Evolutionary conservation across 2,888 invertebrate species (phyloP).

Genomic region (Carterocephalus palaemon): DNA sequence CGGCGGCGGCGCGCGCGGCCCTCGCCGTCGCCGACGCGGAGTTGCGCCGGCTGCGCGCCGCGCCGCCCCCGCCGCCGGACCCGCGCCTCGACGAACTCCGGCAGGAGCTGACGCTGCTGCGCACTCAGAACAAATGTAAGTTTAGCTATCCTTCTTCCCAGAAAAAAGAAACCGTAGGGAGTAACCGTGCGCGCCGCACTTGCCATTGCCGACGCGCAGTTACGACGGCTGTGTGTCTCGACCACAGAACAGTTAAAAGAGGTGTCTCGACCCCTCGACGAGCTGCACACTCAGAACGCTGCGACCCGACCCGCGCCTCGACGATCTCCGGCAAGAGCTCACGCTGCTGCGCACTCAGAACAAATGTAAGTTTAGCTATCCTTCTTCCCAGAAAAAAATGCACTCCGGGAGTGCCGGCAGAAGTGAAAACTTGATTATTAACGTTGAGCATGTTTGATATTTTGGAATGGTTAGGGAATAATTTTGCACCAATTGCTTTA

Average conservation of each 20-base stretch:
- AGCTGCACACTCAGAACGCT: no score
- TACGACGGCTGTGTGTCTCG: conserved; percentile 76
- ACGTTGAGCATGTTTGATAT: no score
- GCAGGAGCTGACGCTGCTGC: conserved; percentile 84
- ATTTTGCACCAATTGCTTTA: no score
- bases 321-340: conserved; percentile 87
- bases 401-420: no score
- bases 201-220: conserved; percentile 71
- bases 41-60: conserved; percentile 72
- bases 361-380: conserved; percentile 76
- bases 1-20: conserved; percentile 80
- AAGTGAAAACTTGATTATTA: no score
- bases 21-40: conserved; percentile 76
- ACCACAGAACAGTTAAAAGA: no score
- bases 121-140: conserved; percentile 87
- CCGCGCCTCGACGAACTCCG: conserved; percentile 87
- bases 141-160: conserved; percentile 18
- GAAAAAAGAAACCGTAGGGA: no score
- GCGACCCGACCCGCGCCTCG: conserved; percentile 85
- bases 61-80: conserved; percentile 82
- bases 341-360: conserved; percentile 85
- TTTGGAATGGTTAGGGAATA: no score
- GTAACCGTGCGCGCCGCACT: conserved; percentile 81
- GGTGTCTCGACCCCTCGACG: no score
- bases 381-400: no score